A percentile compares a stretch with the other conserved stretches of the same genome.
Evolutionary conservation across 1,140 invertebrate genomes (phyloP).

Genomic region (Pogonomyrmex barbatus): DNA sequence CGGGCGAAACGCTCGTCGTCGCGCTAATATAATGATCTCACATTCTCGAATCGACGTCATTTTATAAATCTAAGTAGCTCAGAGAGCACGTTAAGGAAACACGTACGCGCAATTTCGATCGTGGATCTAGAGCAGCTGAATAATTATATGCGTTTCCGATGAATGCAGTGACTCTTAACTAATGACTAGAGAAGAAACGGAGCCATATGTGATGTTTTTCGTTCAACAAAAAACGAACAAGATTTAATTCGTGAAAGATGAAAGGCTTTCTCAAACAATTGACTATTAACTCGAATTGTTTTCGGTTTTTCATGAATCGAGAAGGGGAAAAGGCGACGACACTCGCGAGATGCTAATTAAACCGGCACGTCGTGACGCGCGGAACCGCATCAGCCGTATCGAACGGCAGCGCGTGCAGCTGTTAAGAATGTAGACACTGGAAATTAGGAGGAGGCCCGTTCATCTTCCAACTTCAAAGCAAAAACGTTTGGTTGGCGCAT

Average conservation of each 20-base stretch:
- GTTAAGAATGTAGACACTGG: conserved; percentile 80
- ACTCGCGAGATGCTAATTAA: conserved; percentile 78
- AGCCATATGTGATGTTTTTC: background rate
- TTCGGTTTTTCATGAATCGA: conserved; percentile 34
- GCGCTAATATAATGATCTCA: background rate
- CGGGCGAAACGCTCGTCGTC: conserved; percentile 11
- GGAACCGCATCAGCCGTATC: conserved; percentile 69
- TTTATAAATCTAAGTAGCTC: background rate
- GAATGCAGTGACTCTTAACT: background rate
- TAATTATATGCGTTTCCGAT: background rate
- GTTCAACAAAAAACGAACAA: background rate
- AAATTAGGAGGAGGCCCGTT: conserved; percentile 80
- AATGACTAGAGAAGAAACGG: background rate
- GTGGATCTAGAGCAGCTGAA: background rate
- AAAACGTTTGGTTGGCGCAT: conserved; percentile 75
- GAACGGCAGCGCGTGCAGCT: conserved; percentile 74
- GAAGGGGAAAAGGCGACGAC: conserved; percentile 44
- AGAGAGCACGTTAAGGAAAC: background rate
- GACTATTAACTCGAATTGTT: background rate
- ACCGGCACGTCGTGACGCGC: conserved; percentile 48
- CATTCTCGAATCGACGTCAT: conserved; percentile 4
- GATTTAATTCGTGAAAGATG: background rate
- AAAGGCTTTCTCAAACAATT: background rate
- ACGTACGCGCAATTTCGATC: background rate
- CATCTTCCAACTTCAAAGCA: conserved; percentile 81